A percentile compares a stretch with the other conserved stretches of the same genome.
Conservation (phyloP, 92 coral and sea anemone species). For the Parazoanthus atlanticus region DNA sequence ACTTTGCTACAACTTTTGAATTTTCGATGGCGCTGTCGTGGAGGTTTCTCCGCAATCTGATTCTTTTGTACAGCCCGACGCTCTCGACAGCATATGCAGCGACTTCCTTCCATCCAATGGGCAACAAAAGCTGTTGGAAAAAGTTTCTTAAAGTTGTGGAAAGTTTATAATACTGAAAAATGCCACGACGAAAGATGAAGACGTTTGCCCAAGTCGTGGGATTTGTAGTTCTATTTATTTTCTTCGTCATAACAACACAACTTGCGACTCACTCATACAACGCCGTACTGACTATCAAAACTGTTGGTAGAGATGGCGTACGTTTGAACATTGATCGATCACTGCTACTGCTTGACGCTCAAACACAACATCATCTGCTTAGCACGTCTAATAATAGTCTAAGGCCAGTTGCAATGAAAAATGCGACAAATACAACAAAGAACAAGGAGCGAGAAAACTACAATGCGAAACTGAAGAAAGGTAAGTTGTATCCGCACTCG, state of each 20-base stretch:
- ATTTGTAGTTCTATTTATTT: background rate
- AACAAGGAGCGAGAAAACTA: background rate
- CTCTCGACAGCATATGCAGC: background rate
- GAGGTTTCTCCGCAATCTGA: background rate
- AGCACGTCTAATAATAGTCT: background rate
- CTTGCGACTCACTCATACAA: background rate
- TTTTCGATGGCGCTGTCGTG: background rate
- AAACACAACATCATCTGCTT: background rate
- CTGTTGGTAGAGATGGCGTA: background rate
- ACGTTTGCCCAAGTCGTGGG: background rate
- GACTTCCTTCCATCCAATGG: no score
- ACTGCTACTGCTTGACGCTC: background rate
- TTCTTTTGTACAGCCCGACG: no score
- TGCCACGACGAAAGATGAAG: background rate
- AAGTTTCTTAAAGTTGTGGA: background rate
- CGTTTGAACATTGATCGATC: background rate
- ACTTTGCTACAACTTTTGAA: background rate
- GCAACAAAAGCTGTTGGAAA: background rate
- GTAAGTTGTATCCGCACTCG: background rate
- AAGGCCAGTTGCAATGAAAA: background rate
- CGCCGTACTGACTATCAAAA: background rate
- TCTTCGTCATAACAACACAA: conserved; percentile 26
- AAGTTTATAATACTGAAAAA: background rate
- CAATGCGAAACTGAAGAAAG: background rate
- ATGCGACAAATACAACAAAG: background rate